These are phyloP conservation scores for Trematomus bernacchii DNA, from an alignment of 2,797 vertebrate species.

Conservation along the genomic window DNA sequence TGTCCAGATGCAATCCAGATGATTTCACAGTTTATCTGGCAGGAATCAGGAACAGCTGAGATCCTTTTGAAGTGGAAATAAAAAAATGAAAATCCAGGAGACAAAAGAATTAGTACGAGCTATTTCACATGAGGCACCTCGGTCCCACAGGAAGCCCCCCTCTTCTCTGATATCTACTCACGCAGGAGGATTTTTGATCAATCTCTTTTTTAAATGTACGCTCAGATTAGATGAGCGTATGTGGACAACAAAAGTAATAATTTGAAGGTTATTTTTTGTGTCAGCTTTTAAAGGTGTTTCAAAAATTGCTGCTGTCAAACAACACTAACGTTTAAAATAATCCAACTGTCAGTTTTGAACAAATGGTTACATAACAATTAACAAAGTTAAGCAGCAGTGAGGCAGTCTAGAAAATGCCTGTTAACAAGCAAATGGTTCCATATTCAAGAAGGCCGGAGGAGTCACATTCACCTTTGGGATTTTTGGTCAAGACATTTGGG, in stretches of 20 bases:
- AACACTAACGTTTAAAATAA: slow-evolving; percentile 3
- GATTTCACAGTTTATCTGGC: slow-evolving; percentile 2
- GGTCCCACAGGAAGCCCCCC: background rate
- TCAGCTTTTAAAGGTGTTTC: slow-evolving; percentile 1
- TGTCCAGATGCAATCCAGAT: slow-evolving; percentile 13
- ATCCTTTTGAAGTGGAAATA: slow-evolving; percentile 56
- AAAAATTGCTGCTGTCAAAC: background rate
- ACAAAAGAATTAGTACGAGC: slow-evolving; percentile 33
- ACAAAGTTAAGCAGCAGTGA: background rate
- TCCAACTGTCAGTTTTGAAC: background rate
- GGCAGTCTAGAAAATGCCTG: background rate
- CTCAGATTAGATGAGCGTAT: background rate
- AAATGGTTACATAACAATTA: slow-evolving; percentile 13
- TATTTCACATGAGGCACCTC: background rate
- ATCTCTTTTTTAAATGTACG: background rate
- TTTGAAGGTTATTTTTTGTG: background rate
- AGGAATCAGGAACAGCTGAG: background rate
- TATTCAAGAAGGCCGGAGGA: background rate
- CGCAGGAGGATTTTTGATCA: slow-evolving; percentile 5
- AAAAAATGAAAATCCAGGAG: slow-evolving; percentile 6
- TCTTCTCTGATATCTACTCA: background rate
- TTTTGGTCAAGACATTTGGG: background rate
- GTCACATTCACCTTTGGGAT: background rate
- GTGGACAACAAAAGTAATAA: slow-evolving; percentile 7
- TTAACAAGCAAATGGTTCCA: background rate